Base-by-base conservation (phyloP, 2,113 vertebrate genomes). In the Terrapene triunguis region DNA sequence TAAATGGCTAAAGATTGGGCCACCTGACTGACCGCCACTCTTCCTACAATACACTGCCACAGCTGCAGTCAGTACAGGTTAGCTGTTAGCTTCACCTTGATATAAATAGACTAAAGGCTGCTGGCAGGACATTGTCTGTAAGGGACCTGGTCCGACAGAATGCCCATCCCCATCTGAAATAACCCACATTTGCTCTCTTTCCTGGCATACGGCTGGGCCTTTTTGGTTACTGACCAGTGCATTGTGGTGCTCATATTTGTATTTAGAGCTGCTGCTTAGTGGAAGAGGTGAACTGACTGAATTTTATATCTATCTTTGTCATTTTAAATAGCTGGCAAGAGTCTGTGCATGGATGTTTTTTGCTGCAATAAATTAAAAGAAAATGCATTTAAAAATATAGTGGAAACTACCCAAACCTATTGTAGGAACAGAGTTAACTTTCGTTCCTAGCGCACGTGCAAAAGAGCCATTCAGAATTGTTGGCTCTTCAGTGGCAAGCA, bases 181-280 rank as follows among this genome's bases (percentile, higher is more conserved):
- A 27, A 57, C 8, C 54, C 22, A 82, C 3, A 57, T 57, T 82
- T 82, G 53, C 13, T 27, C 8, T 5, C 7, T 62, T 84, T 50
- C 21, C 42, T 44, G 0, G 0, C 8, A n/a, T 32, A 5, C 0
- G 82, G 10, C 88, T 88, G 69, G 80, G 82, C 54, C 44, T 7
- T 12, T 72, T 42, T 83, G 5, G 14, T 27, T 35, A 42, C 11
- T 65, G 27, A 0, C 14, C 6, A 3, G 1, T 55, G 5, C 88
- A 42, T 10, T 21, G 2, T 69, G 13, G 25, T 48, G 13, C 82
- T 86, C 42, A 82, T 1, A 55, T 16, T 25, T 16, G 57, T 65
- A 32, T 21, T 78, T 80, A 91, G 88, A 27, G 25, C 51, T 76
- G 1, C 0, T 14, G 11, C 7, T 84, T 6, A 51, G 2, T 7